Base-by-base conservation (phyloP, 2,888 invertebrate genomes). In the Ptilodon capucinus region DNA sequence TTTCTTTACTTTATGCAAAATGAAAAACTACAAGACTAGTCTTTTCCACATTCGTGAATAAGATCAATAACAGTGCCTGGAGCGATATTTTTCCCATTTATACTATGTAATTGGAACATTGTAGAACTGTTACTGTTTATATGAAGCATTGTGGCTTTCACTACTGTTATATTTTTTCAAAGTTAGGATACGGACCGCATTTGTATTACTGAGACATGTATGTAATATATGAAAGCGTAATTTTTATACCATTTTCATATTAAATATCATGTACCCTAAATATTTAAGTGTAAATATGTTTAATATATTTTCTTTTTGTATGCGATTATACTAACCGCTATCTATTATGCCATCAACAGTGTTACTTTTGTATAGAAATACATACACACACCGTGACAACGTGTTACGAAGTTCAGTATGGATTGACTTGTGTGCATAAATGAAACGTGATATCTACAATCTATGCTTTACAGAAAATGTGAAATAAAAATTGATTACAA, bases 211-310 rank as follows among this genome's bases (percentile, higher is more conserved):
- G 78, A 75, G 71, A 79, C 81, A 77, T 82, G 76, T 84, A 82
- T 84, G 79, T 87, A 84, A 80, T 74, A 76, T 84, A 87, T 89
- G 84, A 79, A 89, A 87, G 81, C 88, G 90, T 90, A 90, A 89
- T 89, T 90, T 91, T 91, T 90, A 88, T 91, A 91, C 91, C 81
- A 84, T 87, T 90, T 91, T 89, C 89, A 86, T 90, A 91, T 86
- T 75, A 86, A 79, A 88, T 86, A 85, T 89, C 85, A 77, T 89
- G 88, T 91, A 90, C 86, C 89, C 90, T 82, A 81, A 80, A 79
- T 82, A 79, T 76, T 79, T 86, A 88, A 79, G 76, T 91, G 89
- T 90, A 90, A 89, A 90, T 85, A 85, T 82, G 81, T 84, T 84
- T 85, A 87, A 84, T 86, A 83, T 86, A 84, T 84, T 81, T 87